Percentiles rank a stretch among this genome's conserved stretches.
These are phyloP conservation scores for Unio pictorum DNA, from an alignment of 2,888 invertebrate species.

Conservation along the genomic window DNA sequence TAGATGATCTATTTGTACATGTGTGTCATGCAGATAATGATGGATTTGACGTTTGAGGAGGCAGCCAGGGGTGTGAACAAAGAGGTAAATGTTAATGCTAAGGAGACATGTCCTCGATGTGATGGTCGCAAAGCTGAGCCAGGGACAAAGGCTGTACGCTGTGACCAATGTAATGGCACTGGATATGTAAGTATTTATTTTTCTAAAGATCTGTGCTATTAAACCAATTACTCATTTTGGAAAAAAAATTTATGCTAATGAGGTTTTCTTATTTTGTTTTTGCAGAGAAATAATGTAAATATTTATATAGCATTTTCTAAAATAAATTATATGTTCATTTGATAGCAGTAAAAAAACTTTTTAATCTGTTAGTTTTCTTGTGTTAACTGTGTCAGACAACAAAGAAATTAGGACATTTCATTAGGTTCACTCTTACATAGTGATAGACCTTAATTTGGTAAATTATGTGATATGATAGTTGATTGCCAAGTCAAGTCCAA, in stretches of 20 bases:
- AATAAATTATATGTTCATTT: too few relatives aligned
- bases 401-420: too few relatives aligned
- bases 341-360: too few relatives aligned
- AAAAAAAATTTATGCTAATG: background rate
- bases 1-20: background rate
- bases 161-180: constrained; percentile 94
- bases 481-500: too few relatives aligned
- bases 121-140: constrained; percentile 87
- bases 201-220: background rate
- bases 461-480: too few relatives aligned
- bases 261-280: background rate
- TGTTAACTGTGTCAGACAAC: too few relatives aligned
- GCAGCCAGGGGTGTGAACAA: constrained; percentile 97
- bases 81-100: constrained; percentile 90
- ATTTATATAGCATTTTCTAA: too few relatives aligned
- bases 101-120: constrained; percentile 94
- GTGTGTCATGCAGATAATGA: constrained; percentile 77
- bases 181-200: constrained; percentile 80
- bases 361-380: too few relatives aligned
- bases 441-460: too few relatives aligned
- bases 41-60: constrained; percentile 92
- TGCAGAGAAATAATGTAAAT: background rate
- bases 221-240: background rate
- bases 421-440: too few relatives aligned
- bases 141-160: constrained; percentile 91